Evolutionary conservation across 2,888 invertebrate genomes (phyloP).

Genomic region (Icerya purchasi): DNA sequence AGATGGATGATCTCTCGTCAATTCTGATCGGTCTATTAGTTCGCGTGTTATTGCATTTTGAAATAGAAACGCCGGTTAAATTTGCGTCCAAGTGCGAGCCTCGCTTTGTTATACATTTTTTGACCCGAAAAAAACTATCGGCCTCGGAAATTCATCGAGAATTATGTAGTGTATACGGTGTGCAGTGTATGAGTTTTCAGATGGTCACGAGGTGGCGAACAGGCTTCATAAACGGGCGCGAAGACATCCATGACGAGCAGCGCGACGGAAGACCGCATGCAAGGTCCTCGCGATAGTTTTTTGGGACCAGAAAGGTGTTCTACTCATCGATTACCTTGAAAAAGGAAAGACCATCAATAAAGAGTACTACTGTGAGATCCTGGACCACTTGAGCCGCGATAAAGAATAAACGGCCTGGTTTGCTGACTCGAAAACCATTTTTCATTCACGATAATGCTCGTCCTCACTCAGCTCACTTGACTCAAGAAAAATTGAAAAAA

Average conservation of each 20-base stretch:
- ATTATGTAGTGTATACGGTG: constrained; percentile 10
- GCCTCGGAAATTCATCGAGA: constrained; percentile 11
- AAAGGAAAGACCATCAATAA: constrained; percentile 14
- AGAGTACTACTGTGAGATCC: constrained; percentile 7
- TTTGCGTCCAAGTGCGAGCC: constrained; percentile 8
- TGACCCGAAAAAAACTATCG: constrained; percentile 6
- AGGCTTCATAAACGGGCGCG: constrained; percentile 4
- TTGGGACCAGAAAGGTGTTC: constrained; percentile 13
- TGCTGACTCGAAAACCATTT: not conserved
- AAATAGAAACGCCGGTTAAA: constrained; percentile 1
- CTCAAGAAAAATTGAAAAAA: constrained; percentile 9
- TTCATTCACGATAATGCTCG: constrained; percentile 10
- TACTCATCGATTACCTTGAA: constrained; percentile 13
- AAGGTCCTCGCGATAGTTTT: constrained; percentile 15
- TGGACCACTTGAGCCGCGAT: constrained; percentile 6
- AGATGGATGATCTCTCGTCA: too few relatives aligned
- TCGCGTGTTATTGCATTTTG: not conserved
- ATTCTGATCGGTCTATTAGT: constrained; percentile 1
- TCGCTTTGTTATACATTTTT: constrained; percentile 9
- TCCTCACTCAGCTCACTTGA: constrained; percentile 14
- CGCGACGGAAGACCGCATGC: constrained; percentile 7
- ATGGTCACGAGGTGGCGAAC: constrained; percentile 7
- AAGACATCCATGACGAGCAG: constrained; percentile 5
- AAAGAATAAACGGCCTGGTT: constrained; percentile 7
- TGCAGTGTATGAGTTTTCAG: too few relatives aligned